Conservation (phyloP, 2,797 vertebrate species). For the Mormyrus proboscirostris region DNA sequence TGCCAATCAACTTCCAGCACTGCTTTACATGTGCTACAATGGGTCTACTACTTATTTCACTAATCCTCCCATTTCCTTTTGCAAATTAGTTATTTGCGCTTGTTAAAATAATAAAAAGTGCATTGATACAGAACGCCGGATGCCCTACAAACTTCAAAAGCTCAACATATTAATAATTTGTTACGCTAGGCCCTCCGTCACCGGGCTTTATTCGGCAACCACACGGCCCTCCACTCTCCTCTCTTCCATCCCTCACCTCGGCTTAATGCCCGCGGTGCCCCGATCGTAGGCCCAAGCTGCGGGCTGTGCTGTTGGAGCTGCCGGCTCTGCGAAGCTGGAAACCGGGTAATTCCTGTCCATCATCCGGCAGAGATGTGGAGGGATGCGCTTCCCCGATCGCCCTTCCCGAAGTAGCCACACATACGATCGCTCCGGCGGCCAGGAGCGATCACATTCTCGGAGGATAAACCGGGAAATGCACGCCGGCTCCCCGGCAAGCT, state of each 20-base stretch:
- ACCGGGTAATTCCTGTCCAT: slow-evolving; percentile 93
- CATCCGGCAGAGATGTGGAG: slow-evolving; percentile 64
- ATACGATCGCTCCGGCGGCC: slow-evolving; percentile 49
- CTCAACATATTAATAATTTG: slow-evolving; percentile 18
- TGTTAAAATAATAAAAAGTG: background rate
- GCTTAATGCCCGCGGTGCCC: slow-evolving; percentile 71
- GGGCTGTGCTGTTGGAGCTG: slow-evolving; percentile 75
- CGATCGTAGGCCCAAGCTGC: slow-evolving; percentile 73
- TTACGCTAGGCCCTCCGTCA: slow-evolving; percentile 68
- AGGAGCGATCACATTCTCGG: slow-evolving; percentile 45
- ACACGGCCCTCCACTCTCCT: slow-evolving; percentile 47
- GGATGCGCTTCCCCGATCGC: slow-evolving; percentile 54
- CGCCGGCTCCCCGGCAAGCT: slow-evolving; percentile 28
- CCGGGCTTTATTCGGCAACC: slow-evolving; percentile 65
- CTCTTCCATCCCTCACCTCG: slow-evolving; percentile 73
- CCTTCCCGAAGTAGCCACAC: slow-evolving; percentile 58
- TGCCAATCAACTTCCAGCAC: slow-evolving; percentile 27
- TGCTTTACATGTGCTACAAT: slow-evolving; percentile 18
- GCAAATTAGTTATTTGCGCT: background rate
- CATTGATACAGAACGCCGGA: background rate
- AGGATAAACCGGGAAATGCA: slow-evolving; percentile 21
- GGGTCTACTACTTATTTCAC: slow-evolving; percentile 12
- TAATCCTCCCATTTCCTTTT: slow-evolving; percentile 22
- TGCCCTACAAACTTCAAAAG: slow-evolving; percentile 20
- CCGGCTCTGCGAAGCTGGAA: slow-evolving; percentile 79